Base-by-base conservation (phyloP, 1,140 invertebrate species). In the Drosophila watanabei region DNA sequence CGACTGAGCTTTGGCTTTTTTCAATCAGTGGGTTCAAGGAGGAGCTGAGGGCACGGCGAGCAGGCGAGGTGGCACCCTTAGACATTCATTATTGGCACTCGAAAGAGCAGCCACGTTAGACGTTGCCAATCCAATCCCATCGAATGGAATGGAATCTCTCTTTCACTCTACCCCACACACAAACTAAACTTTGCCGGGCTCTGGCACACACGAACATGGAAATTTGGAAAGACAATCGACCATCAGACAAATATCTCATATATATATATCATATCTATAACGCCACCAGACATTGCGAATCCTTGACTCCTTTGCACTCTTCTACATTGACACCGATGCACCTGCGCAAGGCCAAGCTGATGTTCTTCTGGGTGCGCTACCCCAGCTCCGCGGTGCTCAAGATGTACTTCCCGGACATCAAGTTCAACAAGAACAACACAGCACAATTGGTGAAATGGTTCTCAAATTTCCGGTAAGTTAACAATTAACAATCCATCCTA, bases 391-490 rank as follows among this genome's bases (percentile, higher is more conserved):
- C 98, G 85, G 97, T 99, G 77, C 96, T 99, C 92, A 99, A 99
- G 95, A 99, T 98, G 96, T 99, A 99, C 95, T 99, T 99, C 95
- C 99, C 99, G 14, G 99, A 99, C 95, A 99, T 99, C 94, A 99
- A 98, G 94, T 99, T 99, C 95, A 99, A 99, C 96, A 99, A 99
- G 95, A 99, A 99, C 95, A 99, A 99, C 95, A 99, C 99, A 73
- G 99, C 99, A 88, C 99, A 99, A 95, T 96, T 99, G 93, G 99
- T 99, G 95, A 99, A 99, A 94, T 99, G 99, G 99, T 99, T 99
- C 96, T 99, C 98, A 93, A 99, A 99, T 94, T 99, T 99, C 95
- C 96, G 98, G 98, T 99, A 94, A 97, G 97, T 96, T 96, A 43
- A 56, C 56, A 30, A 48, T 70, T 48, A 48, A 41, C 28, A 41